These are phyloP conservation scores for Chouioia cunea DNA, from an alignment of 2,888 invertebrate species.

Conservation along the genomic window DNA sequence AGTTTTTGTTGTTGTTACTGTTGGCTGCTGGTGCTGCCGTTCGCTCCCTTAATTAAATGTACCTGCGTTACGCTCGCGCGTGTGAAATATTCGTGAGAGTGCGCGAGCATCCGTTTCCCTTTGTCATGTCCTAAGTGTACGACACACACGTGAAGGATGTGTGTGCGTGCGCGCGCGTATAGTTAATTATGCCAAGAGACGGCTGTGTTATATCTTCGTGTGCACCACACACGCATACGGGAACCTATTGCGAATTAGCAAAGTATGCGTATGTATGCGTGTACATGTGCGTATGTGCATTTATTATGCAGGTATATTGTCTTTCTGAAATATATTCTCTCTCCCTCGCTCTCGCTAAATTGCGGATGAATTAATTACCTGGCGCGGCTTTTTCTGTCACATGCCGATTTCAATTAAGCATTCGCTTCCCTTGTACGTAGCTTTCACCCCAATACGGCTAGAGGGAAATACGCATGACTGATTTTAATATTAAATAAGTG, in stretches of 20 bases:
- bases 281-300: neutral
- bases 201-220: neutral
- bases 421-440: too few relatives aligned
- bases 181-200: neutral
- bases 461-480: too few relatives aligned
- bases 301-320: neutral
- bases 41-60: conserved; percentile 40
- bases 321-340: too few relatives aligned
- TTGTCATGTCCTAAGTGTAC: too few relatives aligned
- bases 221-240: too few relatives aligned
- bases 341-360: conserved; percentile 9
- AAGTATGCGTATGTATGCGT: neutral
- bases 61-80: conserved; percentile 29
- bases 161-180: neutral
- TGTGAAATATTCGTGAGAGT: conserved; percentile 40
- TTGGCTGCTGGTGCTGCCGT: conserved; percentile 26
- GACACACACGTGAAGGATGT: neutral
- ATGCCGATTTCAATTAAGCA: too few relatives aligned
- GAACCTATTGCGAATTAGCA: too few relatives aligned
- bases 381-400: too few relatives aligned
- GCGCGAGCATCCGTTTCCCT: neutral
- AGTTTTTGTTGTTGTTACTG: neutral
- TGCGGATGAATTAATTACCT: too few relatives aligned
- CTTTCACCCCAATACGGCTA: too few relatives aligned
- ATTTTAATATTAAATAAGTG: too few relatives aligned